These are phyloP conservation scores for Drosophila burlai DNA, from an alignment of 1,140 invertebrate species.

Conservation along the genomic window DNA sequence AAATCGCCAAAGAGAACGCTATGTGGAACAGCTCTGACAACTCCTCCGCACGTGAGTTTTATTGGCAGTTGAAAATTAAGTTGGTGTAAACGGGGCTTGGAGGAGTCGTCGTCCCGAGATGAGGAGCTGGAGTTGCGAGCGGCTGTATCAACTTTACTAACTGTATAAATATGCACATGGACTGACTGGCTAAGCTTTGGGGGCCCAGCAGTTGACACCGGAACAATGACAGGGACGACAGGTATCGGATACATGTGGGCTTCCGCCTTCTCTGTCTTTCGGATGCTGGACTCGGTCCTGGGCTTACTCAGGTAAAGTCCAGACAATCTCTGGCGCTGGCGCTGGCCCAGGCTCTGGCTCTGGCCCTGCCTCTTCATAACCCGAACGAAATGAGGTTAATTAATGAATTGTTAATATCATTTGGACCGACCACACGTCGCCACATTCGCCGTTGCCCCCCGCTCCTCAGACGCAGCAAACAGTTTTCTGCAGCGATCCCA, in stretches of 20 bases:
- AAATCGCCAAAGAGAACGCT: neutral
- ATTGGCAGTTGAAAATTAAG: conserved; percentile 61
- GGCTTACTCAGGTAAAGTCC: conserved; percentile 44
- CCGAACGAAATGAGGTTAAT: conserved; percentile 81
- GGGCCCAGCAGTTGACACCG: conserved; percentile 46
- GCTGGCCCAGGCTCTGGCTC: neutral
- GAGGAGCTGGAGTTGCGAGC: conserved; percentile 1
- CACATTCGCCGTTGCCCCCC: conserved; percentile 53
- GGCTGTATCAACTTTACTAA: conserved; percentile 44
- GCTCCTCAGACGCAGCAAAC: conserved; percentile 55
- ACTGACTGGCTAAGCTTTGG: conserved; percentile 61
- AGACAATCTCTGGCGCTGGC: conserved; percentile 14
- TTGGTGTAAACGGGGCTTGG: conserved; percentile 46
- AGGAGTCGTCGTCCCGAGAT: conserved; percentile 4
- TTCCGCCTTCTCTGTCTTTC: conserved; percentile 2
- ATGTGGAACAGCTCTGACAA: neutral
- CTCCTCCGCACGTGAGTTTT: conserved; percentile 40
- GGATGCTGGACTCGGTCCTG: conserved; percentile 26
- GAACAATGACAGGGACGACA: conserved; percentile 65
- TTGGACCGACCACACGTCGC: conserved; percentile 77
- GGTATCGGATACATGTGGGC: conserved; percentile 8
- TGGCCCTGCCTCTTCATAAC: conserved; percentile 60
- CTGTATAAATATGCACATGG: conserved; percentile 77
- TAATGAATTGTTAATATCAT: conserved; percentile 84
- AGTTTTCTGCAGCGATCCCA: conserved; percentile 67